Evolutionary conservation across 64 coral and sea anemone species (phyloP), one percentile per base, ranked within the genome.

Genomic region (Montipora sp.): DNA sequence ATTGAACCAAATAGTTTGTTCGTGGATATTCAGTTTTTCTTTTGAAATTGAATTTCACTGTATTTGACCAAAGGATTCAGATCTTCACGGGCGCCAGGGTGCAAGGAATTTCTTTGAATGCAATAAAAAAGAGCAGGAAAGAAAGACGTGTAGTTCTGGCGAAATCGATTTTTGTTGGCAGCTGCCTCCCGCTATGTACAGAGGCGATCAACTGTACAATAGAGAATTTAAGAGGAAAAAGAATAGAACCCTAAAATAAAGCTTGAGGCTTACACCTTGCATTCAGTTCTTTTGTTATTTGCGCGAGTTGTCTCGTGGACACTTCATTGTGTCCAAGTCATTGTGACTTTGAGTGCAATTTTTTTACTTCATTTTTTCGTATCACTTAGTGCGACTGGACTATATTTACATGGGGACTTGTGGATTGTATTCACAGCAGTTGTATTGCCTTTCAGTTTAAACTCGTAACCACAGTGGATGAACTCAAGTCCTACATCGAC

Each of bases 391-490:
- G 7, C 2, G 53, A 57, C 11, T 11, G 53, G 7, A 48, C 59
- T 8, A 57, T 1, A 9, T 60, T 36, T 36, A 36, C 36, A 13
- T 12, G 55, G 44, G 68, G 4, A 58, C 51, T 19, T n/a, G 45
- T 71, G 61, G 65, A 71, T 44, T 71, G 82, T 70, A 85, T 71
- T 72, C 12, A 85, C 65, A 85, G 50, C 20, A 85, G 63, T 47
- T 69, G 65, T 85, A 85, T 79, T 94, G 63, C 59, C 68, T 90
- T 84, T 73, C 65, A 99, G 98, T 99, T 99, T 66, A 99, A 99
- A 77, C 73, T 99, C 16, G 79, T 99, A 51, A 96, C 98, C 59
- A 96, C 98, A 58, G 92, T 99, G 19, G 91, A 99, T 23, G 93
- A 99, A 63, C 84, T 99, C 1, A 94, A 96, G 89, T 91, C 59